These are phyloP conservation scores for Holotrichia oblita DNA, from an alignment of 1,140 invertebrate genomes.

Conservation along the genomic window DNA sequence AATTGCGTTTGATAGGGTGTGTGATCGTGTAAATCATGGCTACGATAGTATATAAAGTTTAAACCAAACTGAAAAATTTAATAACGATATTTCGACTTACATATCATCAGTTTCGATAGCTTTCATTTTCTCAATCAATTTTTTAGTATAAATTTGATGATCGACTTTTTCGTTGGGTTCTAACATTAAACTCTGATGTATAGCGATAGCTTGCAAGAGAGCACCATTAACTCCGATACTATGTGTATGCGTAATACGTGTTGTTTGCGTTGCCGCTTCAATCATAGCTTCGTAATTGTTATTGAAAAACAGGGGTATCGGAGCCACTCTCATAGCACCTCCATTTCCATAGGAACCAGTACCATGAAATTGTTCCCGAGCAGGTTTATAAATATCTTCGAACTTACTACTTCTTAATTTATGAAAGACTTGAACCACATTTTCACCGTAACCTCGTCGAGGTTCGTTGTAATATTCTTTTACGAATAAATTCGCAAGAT, in stretches of 20 bases:
- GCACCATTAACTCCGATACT: conserved; percentile 74
- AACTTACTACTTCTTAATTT: conserved; percentile 69
- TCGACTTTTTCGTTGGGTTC: conserved; percentile 63
- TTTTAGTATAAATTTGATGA: conserved; percentile 64
- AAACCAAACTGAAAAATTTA: neutral
- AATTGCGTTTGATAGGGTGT: conserved; percentile 65
- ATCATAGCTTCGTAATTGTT: conserved; percentile 65
- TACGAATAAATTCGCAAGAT: conserved; percentile 73
- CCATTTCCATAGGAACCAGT: conserved; percentile 82
- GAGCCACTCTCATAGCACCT: conserved; percentile 78
- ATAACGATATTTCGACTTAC: conserved; percentile 4
- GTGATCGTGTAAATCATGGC: conserved; percentile 41
- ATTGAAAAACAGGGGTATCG: conserved; percentile 73
- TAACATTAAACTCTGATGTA: conserved; percentile 65
- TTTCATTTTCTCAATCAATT: conserved; percentile 70
- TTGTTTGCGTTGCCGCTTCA: conserved; percentile 63
- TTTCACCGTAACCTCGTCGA: conserved; percentile 72
- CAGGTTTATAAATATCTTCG: conserved; percentile 71
- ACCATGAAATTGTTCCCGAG: conserved; percentile 76
- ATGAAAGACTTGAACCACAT: conserved; percentile 72
- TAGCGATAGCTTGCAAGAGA: conserved; percentile 69
- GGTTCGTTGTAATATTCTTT: conserved; percentile 73
- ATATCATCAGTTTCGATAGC: conserved; percentile 64
- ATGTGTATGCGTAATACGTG: conserved; percentile 77
- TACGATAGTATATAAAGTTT: conserved; percentile 37